Evolutionary conservation across 1,140 invertebrate genomes (phyloP), one percentile per base, ranked within the genome.

Genomic region (Drosophila kanapiae): DNA sequence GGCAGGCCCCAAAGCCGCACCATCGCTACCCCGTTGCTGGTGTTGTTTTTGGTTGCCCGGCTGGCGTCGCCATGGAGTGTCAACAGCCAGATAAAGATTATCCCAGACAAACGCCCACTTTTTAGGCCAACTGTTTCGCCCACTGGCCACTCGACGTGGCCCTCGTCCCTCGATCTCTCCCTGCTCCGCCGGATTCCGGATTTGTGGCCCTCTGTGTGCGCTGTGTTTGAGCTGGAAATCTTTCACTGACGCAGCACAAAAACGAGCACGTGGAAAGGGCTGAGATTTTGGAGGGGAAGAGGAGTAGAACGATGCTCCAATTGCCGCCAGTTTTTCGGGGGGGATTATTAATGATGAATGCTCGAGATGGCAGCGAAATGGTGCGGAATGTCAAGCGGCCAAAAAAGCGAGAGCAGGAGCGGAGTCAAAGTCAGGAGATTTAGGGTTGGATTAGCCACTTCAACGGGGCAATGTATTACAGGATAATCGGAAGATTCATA

Each of bases 1-100:
- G 48, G 9, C 35, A 33, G 61, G 35, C 23, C 23, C 27, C 72
- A 84, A 88, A 80, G 77, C 75, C 76, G 54, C 70, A 82, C 79
- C 51, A 33, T 51, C 38, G 72, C 76, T 69, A 45, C 70, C 51
- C 78, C 63, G 45, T 62, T n/a, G 38, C 14, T n/a, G 14, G 69
- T 60, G 51, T 63, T 61, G 63, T 51, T 62, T 40, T 67, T 69
- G 42, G 38, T 58, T 42, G 42, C 67, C 67, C 27, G 68, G 49
- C 57, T 57, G 78, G 53, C 68, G 80, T 84, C 74, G 81, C 85
- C 81, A 85, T 87, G 80, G 85, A 90, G 85, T 90, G 85, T 90
- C 85, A 90, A 90, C 85, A 90, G 81, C 78, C 78, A 90, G 85
- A 90, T 90, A 90, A 90, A 90, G 85, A 90, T 90, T 90, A 90